Base-by-base conservation (phyloP, 37 sponge, comb jelly and placozoan species). In the Haliclona indistincta region DNA sequence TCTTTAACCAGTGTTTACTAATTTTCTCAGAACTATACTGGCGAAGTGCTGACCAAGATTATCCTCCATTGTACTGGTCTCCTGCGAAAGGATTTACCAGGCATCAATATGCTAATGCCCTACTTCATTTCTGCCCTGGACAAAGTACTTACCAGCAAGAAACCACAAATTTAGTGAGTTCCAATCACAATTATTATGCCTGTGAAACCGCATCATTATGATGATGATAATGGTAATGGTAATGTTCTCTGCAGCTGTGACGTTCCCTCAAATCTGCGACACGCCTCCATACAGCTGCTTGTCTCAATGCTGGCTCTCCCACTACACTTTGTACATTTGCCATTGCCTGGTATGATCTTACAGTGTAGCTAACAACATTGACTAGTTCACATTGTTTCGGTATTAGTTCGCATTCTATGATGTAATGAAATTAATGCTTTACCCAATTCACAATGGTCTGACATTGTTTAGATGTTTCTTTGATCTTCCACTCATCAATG, bases 301-400 rank as follows among this genome's bases (percentile, higher is more conserved):
- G 73, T 84, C 38, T 94, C 88, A 36, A 82, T 94, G 64, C n/a
- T 87, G 1, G 63, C 78, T 63, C 78, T 94, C 22, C 95, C 95
- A 22, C 86, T 87, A 0, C 95, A 94, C 78, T 94, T 91, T 70
- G 76, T 88, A 56, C 54, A 94, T 39, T 56, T 89, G 25, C 74
- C 78, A 4, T 35, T 94, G 17, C 70, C 86, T 64, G 87, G 91
- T 90, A 13, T 26, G 55, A n/a, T 49, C 7, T 2, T 38, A 2
- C 40, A 11, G 25, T 23, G 17, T 32, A 28, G 5, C 15, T 47
- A 15, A 17, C 51, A 47, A 17, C 51, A 17, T 10, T 47, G 51
- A 47, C 15, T 15, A 10, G 15, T 47, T 47, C 51, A 47, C 10
- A 10, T 47, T 10, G 10, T 47, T 15, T 15, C 15, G 51, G 10